Evolutionary conservation across 2,888 invertebrate genomes (phyloP).

Genomic region (Peribatodes rhomboidaria): DNA sequence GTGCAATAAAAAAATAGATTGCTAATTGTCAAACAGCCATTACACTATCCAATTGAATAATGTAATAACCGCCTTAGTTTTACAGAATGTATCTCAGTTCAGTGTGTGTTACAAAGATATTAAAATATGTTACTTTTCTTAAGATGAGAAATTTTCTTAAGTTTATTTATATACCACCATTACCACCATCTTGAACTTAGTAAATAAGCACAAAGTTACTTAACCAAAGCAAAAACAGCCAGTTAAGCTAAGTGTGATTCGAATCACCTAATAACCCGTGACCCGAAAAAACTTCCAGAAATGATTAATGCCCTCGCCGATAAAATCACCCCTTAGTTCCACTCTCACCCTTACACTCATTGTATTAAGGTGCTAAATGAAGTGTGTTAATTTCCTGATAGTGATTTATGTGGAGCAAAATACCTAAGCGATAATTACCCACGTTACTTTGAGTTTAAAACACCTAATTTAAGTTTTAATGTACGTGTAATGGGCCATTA

Average conservation of each 20-base stretch:
- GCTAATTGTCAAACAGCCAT: too few relatives aligned
- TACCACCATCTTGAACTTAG: too few relatives aligned
- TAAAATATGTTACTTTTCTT: too few relatives aligned
- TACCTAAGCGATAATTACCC: conserved; percentile 45
- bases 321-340: conserved; percentile 40
- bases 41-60: too few relatives aligned
- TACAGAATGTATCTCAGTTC: too few relatives aligned
- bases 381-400: conserved; percentile 32
- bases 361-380: conserved; percentile 36
- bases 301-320: conserved; percentile 47
- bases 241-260: conserved; percentile 46
- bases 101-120: too few relatives aligned
- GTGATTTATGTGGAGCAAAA: conserved; percentile 46
- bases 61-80: too few relatives aligned
- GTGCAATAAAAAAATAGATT: too few relatives aligned
- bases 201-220: conserved; percentile 18
- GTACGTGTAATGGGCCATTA: conserved; percentile 42
- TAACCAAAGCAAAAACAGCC: conserved; percentile 24
- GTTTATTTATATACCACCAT: too few relatives aligned
- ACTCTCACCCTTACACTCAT: conserved; percentile 36
- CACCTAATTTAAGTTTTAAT: conserved; percentile 42
- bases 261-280: conserved; percentile 48
- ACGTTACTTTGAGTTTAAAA: conserved; percentile 38
- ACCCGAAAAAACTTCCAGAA: conserved; percentile 47
- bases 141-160: too few relatives aligned